These are phyloP conservation scores for Chrysolina americana DNA, from an alignment of 2,888 invertebrate genomes.

Conservation along the genomic window DNA sequence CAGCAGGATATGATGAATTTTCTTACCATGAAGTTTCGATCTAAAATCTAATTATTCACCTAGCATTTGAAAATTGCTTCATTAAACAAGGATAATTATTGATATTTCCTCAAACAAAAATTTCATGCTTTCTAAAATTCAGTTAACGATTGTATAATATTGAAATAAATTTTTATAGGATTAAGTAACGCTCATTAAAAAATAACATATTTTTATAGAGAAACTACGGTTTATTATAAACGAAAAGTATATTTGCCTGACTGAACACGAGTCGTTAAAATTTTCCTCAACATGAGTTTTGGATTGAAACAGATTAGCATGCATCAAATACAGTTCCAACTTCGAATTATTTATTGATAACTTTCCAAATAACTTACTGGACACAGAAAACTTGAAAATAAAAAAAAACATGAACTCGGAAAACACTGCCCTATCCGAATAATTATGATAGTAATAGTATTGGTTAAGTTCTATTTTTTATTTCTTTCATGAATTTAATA, in stretches of 20 bases:
- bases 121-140: constrained; percentile 57
- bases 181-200: constrained; percentile 46
- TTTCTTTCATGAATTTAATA: no score
- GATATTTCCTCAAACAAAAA: constrained; percentile 55
- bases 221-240: constrained; percentile 28
- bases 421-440: no score
- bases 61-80: constrained; percentile 46
- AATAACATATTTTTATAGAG: constrained; percentile 34
- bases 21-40: background rate
- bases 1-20: no score
- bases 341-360: no score
- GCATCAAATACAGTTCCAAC: no score
- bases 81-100: constrained; percentile 54
- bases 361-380: no score
- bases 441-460: no score
- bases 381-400: no score
- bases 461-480: no score
- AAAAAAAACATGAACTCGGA: no score
- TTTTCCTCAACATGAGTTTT: background rate
- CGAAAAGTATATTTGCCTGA: constrained; percentile 7
- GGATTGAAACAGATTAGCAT: background rate
- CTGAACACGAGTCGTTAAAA: background rate
- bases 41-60: constrained; percentile 29
- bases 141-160: constrained; percentile 51
- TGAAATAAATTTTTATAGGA: constrained; percentile 45